Conservation (phyloP, 2,797 vertebrate genomes). For the Dipus sagitta region DNA sequence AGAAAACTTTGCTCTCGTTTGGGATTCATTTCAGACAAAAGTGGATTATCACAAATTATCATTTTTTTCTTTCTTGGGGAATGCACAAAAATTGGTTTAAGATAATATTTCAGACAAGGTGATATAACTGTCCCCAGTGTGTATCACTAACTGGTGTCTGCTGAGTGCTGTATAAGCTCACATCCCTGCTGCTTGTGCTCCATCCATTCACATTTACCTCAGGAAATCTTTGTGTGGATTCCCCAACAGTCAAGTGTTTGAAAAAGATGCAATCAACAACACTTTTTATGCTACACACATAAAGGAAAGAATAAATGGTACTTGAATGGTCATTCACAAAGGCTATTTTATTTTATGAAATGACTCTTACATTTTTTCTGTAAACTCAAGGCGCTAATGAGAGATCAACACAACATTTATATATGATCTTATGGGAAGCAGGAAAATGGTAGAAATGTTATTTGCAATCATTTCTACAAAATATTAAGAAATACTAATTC, state of each 20-base stretch:
- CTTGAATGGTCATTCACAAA: background rate
- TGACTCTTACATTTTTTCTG: background rate
- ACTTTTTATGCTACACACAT: background rate
- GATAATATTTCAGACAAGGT: background rate
- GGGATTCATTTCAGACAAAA: background rate
- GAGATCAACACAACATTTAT: background rate
- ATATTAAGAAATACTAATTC: background rate
- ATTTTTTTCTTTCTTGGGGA: background rate
- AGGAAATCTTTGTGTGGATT: background rate
- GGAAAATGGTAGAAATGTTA: background rate
- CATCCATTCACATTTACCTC: background rate
- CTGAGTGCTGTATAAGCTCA: background rate
- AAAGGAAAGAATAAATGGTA: background rate
- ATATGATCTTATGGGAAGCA: background rate
- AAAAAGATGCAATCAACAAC: background rate
- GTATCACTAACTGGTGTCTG: background rate
- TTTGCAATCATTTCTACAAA: conserved; percentile 10
- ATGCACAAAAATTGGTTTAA: background rate
- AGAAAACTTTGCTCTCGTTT: background rate
- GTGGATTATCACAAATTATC: background rate
- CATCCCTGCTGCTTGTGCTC: background rate
- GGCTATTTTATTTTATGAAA: background rate
- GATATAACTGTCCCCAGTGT: background rate
- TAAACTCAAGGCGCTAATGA: background rate
- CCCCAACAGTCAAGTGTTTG: background rate